Base-by-base conservation (phyloP, 2,113 vertebrate genomes). In the Marmota monax region DNA sequence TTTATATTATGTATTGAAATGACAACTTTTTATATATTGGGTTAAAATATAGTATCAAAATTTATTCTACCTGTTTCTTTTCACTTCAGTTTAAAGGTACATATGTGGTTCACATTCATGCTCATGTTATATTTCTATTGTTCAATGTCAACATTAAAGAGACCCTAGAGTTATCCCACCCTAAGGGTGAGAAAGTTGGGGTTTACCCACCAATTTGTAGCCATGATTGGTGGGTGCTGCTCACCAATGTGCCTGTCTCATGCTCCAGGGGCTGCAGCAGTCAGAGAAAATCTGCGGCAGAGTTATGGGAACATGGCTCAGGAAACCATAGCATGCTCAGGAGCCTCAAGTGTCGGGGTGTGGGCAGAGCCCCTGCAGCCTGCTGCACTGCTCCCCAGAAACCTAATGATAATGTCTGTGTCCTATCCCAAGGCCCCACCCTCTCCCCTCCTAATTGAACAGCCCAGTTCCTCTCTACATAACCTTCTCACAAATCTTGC, bases 21-120 rank as follows among this genome's bases (percentile, higher is more conserved):
- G 42, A 79, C 63, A 74, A 56, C 82, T 48, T 90, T 63, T 84
- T 88, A 85, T 14, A 90, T n/a, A 92, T 0, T 53, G 42, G 32
- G 42, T 69, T 95, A 90, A 89, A 92, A 92, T 37, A 69, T 2
- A 94, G 23, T 25, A 39, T 45, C 72, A 67, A 95, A 92, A 56
- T 85, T 63, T 14, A 91, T 78, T 82, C 39, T 45, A 17, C 72
- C 34, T 92, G 37, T 42, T 92, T 92, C 85, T 45, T 86, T 95
- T 87, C 78, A 83, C 72, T 67, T 74, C 88, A 58, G 79, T 74
- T 84, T 86, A 25, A 94, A 94, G 83, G 39, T 32, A 74, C 14
- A 34, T 34, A 32, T 42, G 10, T 12, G 29, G 63, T 34, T 83
- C 94, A 85, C 23, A 76, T 27, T 84, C 6, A 84, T 48, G 39